Conservation (phyloP, 2,797 vertebrate genomes). For the Esox lucius region DNA sequence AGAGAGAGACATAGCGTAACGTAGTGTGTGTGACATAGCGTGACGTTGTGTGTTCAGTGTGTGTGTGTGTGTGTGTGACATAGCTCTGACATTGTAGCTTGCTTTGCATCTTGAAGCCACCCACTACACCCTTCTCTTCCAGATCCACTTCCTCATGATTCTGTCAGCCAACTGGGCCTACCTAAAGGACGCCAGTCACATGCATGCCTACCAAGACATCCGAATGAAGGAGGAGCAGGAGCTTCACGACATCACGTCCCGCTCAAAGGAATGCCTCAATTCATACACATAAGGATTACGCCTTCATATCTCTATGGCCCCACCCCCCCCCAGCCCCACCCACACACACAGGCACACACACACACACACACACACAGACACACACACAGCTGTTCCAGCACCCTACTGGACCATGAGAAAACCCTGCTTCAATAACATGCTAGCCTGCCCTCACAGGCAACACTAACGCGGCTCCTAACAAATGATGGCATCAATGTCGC, state of each 20-base stretch:
- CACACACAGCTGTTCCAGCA: conserved; percentile 35
- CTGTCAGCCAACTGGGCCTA: conserved; percentile 99
- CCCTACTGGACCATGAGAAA: conserved; percentile 75
- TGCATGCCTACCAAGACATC: conserved; percentile 99
- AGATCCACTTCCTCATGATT: conserved; percentile 99
- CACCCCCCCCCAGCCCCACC: conserved; percentile 13
- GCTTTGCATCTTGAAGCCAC: conserved; percentile 94
- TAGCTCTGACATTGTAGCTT: conserved; percentile 87
- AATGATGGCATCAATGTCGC: conserved; percentile 82
- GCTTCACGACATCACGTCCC: conserved; percentile 98
- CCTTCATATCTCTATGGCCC: conserved; percentile 29
- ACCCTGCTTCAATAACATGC: conserved; percentile 82
- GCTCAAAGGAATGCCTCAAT: conserved; percentile 99
- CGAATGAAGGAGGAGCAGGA: conserved; percentile 99
- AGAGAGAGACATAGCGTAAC: too few species aligned
- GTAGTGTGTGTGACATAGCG: too few species aligned
- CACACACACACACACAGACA: conserved; percentile 15
- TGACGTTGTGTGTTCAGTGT: neutral
- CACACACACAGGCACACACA: conserved; percentile 15
- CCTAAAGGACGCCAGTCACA: conserved; percentile 99
- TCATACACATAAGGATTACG: conserved; percentile 91
- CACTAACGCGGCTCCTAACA: conserved; percentile 86
- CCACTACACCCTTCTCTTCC: conserved; percentile 98
- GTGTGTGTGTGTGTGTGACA: conserved; percentile 47
- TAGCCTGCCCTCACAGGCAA: conserved; percentile 75